Base-by-base conservation (phyloP, 2,888 invertebrate genomes). In the Dinocampus coccinellae region DNA sequence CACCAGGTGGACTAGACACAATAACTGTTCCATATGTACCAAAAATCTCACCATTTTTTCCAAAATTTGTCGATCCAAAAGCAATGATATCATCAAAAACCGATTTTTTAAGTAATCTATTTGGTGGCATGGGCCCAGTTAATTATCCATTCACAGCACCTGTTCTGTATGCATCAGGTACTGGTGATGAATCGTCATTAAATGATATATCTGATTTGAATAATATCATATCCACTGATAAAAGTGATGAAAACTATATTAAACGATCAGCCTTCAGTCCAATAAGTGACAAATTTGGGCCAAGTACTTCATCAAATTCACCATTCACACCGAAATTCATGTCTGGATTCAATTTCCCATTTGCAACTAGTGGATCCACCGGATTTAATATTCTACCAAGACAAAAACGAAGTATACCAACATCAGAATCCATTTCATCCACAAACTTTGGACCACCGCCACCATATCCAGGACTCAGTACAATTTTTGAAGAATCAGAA, bases 11-110 rank as follows among this genome's bases (percentile, higher is more conserved):
- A 13, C 20, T 68, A 36, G 80, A 73, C 26, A 80, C 83, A 2
- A 82, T 85, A 63, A 70, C 80, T 0, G 79, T 85, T 9, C 85
- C 85, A 11, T 85, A 81, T 53, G 73, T 78, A 55, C 75, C 84
- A 39, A 85, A 85, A 60, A 22, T 73, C 13, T 80, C 83, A 13
- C 74, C 84, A 0, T 73, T 84, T 6, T 82, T 84, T 24, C 85
- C 85, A 3, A 85, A 85, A 76, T 82, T 85, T 55, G 82, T 85
- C 6, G 85, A 85, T 55, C 85, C 85, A 0, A 80, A 82, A 74
- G 60, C 69, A 1, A 83, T 85, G 81, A 82, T 85, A 13, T 71
- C 80, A 3, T 83, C 82, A 69, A 85, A 86, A 58, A 83, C 83
- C 0, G 83, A 82, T 65, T 69, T 84, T 71, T 26, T 83, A 39